phyloP scores from a whole-genome alignment of 2,797 vertebrate genomes.

The Loris lydekkerianus region DNA sequence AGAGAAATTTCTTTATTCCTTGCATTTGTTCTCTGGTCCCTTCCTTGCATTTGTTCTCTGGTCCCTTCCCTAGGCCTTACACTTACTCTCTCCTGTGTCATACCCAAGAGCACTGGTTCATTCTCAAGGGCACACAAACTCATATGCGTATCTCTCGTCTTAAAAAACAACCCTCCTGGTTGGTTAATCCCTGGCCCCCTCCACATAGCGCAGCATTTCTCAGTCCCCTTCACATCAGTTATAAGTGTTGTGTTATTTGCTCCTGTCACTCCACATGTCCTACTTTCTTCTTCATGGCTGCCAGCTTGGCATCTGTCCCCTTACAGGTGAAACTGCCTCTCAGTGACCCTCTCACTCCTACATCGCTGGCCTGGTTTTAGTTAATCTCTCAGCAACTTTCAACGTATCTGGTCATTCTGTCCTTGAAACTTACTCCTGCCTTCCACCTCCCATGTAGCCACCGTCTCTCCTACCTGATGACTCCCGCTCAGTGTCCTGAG shows the following conservation, averaged over 20 bases:
- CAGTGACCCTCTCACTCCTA: accelerated
- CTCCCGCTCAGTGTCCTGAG: neutral
- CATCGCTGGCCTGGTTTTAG: neutral
- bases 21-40: neutral
- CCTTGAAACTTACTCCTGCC: neutral
- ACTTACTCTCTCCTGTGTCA: too few species aligned
- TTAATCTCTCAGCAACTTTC: neutral
- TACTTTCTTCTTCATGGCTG: neutral
- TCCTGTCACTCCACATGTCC: neutral
- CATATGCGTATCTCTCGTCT: neutral
- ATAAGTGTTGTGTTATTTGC: neutral
- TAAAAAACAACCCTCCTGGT: neutral
- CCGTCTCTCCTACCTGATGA: neutral
- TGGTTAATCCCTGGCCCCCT: neutral
- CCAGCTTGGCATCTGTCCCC: neutral
- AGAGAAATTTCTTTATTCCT: neutral
- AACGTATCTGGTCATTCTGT: neutral
- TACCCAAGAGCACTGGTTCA: neutral
- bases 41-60: neutral
- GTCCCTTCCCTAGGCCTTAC: neutral
- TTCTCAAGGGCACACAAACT: neutral
- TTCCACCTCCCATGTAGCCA: neutral
- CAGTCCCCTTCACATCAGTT: neutral
- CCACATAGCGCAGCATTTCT: too few species aligned
- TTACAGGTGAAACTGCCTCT: neutral